Evolutionary conservation across 2,888 invertebrate species (phyloP).

Genomic region (Trissolcus japonicus): DNA sequence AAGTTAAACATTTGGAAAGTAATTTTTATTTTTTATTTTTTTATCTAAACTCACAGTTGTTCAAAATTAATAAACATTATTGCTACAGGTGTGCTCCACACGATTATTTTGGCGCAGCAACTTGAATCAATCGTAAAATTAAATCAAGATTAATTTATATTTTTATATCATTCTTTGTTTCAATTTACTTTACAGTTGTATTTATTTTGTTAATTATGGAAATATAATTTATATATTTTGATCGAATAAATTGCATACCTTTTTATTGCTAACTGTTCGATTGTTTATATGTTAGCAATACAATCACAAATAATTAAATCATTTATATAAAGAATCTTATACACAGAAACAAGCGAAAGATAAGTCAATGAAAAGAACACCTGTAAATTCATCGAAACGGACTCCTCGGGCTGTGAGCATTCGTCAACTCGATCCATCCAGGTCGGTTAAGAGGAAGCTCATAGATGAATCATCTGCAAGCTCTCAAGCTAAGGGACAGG

Average conservation of each 20-base stretch:
- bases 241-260: neutral
- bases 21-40: neutral
- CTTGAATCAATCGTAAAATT: neutral
- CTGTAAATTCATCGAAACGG: slow-evolving; percentile 67
- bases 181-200: neutral
- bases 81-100: neutral
- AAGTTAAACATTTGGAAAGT: neutral
- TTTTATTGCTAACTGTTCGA: neutral
- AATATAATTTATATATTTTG: slow-evolving; percentile 1
- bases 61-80: slow-evolving; percentile 11
- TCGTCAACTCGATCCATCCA: slow-evolving; percentile 61
- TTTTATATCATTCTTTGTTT: neutral
- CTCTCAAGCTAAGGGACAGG: slow-evolving; percentile 61
- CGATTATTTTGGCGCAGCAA: neutral
- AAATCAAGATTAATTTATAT: neutral
- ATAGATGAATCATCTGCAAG: slow-evolving; percentile 66
- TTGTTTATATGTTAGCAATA: neutral
- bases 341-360: slow-evolving; percentile 78
- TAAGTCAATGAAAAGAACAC: slow-evolving; percentile 67
- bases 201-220: too few species aligned
- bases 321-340: slow-evolving; percentile 59
- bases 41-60: neutral
- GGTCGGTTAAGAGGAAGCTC: slow-evolving; percentile 68
- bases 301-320: slow-evolving; percentile 1
- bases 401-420: slow-evolving; percentile 64